These are phyloP conservation scores for Ammospiza caudacuta DNA, from an alignment of 2,113 vertebrate genomes.

Conservation along the genomic window DNA sequence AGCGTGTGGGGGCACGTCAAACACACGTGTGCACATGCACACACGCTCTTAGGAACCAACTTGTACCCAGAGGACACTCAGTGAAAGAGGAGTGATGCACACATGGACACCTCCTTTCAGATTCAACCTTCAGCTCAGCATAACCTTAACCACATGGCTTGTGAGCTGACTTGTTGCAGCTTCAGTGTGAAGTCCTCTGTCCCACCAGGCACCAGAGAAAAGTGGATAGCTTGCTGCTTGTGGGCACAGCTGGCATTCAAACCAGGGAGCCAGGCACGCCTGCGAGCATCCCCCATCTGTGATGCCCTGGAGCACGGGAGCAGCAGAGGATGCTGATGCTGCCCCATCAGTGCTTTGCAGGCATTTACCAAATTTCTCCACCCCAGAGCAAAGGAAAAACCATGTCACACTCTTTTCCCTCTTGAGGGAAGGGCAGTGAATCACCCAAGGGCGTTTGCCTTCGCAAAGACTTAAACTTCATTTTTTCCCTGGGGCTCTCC, in stretches of 20 bases:
- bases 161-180: not conserved
- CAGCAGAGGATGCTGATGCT: not conserved
- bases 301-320: fast-evolving
- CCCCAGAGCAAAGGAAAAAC: not conserved
- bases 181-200: not conserved
- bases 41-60: not conserved
- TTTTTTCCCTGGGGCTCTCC: not conserved
- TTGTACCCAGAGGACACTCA: not conserved
- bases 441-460: not conserved
- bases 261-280: fast-evolving
- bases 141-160: not conserved
- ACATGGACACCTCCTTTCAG: not conserved
- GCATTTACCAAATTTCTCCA: not conserved
- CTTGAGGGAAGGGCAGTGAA: not conserved
- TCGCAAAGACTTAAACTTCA: not conserved
- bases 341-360: not conserved
- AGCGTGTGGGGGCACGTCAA: fast-evolving
- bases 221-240: not conserved
- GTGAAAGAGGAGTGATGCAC: not conserved
- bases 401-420: not conserved
- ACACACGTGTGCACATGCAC: fast-evolving
- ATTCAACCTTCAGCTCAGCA: not conserved
- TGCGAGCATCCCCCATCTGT: not conserved
- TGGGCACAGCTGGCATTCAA: fast-evolving
- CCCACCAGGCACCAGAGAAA: not conserved